Conservation (phyloP, 2,113 vertebrate species). For the Oncorhynchus masou region DNA sequence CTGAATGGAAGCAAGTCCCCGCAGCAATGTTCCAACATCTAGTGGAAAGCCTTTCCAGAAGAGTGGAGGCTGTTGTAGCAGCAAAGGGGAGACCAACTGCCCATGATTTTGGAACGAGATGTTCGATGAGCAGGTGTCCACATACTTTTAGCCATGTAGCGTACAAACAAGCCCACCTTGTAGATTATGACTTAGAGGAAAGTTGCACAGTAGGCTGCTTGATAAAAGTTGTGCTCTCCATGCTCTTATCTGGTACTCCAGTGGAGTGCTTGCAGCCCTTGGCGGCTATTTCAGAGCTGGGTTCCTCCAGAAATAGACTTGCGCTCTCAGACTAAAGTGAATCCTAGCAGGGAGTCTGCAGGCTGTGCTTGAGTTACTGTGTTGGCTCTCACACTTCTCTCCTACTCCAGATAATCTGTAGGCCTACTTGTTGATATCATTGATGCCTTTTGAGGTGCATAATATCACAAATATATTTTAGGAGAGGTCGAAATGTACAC, state of each 20-base stretch:
- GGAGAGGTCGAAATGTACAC: no score
- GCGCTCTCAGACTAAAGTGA: conserved; percentile 6
- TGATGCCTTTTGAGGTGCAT: conserved; percentile 10
- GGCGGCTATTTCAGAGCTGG: conserved; percentile 37
- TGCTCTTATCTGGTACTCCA: conserved; percentile 37
- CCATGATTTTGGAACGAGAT: no score
- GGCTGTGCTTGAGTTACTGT: conserved; percentile 50
- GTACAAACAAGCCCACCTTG: not conserved
- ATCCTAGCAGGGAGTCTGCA: conserved; percentile 20
- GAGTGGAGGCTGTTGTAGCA: no score
- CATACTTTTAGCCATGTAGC: no score
- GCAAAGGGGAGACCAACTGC: no score
- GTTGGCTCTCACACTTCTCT: conserved; percentile 28
- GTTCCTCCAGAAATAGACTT: conserved; percentile 51
- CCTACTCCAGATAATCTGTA: conserved; percentile 30
- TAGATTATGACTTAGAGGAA: conserved; percentile 10
- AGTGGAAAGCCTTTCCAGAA: no score
- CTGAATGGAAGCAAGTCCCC: no score
- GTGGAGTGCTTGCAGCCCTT: conserved; percentile 21
- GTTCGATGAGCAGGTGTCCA: no score
- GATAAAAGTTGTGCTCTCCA: not conserved
- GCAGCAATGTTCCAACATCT: no score
- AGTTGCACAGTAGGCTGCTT: not conserved
- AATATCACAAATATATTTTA: no score
- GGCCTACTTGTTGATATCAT: conserved; percentile 3